Evolutionary conservation across 2,888 invertebrate genomes (phyloP).

Genomic region (Dugesia japonica): DNA sequence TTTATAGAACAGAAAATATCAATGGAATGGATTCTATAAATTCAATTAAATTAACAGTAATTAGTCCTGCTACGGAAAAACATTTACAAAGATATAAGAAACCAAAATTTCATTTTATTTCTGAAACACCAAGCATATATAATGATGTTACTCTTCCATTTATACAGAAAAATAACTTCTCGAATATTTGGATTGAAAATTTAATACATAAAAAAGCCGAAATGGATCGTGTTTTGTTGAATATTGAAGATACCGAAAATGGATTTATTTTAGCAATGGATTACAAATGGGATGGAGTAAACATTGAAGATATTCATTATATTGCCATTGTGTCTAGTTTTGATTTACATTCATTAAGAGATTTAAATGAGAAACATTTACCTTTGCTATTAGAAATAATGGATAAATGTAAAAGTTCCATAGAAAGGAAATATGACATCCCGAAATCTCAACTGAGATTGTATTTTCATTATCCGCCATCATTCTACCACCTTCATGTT

Average conservation of each 20-base stretch:
- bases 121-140: slow-evolving; percentile 71
- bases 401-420: slow-evolving; percentile 57
- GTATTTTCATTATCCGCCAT: slow-evolving; percentile 84
- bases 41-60: slow-evolving; percentile 58
- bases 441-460: slow-evolving; percentile 57
- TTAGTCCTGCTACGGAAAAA: slow-evolving; percentile 79
- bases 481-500: slow-evolving; percentile 85
- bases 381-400: slow-evolving; percentile 66
- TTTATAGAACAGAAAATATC: slow-evolving; percentile 30
- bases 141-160: slow-evolving; percentile 62
- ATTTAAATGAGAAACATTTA: slow-evolving; percentile 62
- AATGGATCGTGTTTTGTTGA: slow-evolving; percentile 67
- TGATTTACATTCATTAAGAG: slow-evolving; percentile 67
- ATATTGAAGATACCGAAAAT: slow-evolving; percentile 60
- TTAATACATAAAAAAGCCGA: slow-evolving; percentile 79
- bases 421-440: slow-evolving; percentile 62
- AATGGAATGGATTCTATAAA: not conserved
- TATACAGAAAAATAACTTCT: slow-evolving; percentile 46
- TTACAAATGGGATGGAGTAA: slow-evolving; percentile 78
- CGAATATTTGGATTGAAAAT: slow-evolving; percentile 72
- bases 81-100: slow-evolving; percentile 70
- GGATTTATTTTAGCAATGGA: slow-evolving; percentile 82
- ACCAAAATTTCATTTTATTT: slow-evolving; percentile 60
- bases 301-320: slow-evolving; percentile 63
- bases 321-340: slow-evolving; percentile 61